A percentile compares a stretch with the other conserved stretches of the same genome.
Evolutionary conservation across 2,797 vertebrate species (phyloP).

Genomic region (Eulemur rubriventer): DNA sequence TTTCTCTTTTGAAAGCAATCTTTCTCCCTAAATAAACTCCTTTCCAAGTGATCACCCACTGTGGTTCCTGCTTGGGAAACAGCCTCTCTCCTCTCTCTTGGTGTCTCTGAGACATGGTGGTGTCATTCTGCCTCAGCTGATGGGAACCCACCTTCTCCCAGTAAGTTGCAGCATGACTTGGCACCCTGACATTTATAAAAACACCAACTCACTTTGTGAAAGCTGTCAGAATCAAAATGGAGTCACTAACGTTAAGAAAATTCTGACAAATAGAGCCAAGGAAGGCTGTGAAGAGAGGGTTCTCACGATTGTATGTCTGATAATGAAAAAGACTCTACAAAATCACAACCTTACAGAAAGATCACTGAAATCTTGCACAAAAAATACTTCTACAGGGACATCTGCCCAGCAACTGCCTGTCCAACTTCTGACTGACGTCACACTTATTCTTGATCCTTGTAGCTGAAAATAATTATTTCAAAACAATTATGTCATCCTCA

Average conservation of each 20-base stretch:
- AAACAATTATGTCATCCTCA: neutral
- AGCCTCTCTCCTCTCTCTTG: neutral
- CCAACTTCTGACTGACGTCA: neutral
- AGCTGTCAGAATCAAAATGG: neutral
- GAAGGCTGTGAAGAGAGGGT: neutral
- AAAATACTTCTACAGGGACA: neutral
- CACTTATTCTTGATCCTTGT: neutral
- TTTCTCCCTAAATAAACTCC: neutral
- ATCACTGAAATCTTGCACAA: neutral
- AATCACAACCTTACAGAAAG: neutral
- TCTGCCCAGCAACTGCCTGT: neutral
- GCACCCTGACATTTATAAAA: neutral
- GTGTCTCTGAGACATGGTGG: neutral
- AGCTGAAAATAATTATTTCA: neutral
- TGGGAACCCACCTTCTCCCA: neutral
- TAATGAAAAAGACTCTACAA: neutral
- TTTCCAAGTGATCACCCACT: neutral
- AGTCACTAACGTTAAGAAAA: neutral
- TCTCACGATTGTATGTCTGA: neutral
- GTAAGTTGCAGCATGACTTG: neutral
- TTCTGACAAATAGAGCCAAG: neutral
- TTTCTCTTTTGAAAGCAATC: neutral
- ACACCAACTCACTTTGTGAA: neutral
- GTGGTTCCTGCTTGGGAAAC: neutral
- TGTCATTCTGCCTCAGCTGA: neutral